Conservation (phyloP, 2,888 invertebrate species). For the Lepeophtheirus nordmannii region DNA sequence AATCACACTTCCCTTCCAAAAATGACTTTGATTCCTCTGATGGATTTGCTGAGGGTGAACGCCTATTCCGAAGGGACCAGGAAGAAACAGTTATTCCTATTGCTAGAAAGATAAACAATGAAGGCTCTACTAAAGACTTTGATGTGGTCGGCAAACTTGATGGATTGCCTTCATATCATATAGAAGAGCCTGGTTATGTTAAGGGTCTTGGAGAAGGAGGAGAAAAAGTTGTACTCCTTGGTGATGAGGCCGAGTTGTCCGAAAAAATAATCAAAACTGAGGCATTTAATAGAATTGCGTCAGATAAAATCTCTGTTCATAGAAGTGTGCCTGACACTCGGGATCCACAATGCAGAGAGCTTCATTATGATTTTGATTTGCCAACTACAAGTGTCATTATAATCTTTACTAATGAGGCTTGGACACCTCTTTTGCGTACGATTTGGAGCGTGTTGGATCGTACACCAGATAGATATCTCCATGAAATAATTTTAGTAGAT, state of each 20-base stretch:
- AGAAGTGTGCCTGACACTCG: constrained; percentile 54
- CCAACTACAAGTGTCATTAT: constrained; percentile 59
- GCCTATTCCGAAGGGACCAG: not conserved
- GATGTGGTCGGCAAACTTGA: not conserved
- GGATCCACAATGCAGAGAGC: constrained; percentile 40
- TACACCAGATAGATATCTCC: constrained; percentile 41
- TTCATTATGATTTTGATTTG: constrained; percentile 49
- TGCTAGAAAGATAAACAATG: not conserved
- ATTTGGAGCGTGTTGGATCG: constrained; percentile 74
- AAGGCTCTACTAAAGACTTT: not conserved
- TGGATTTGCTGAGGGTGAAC: not conserved
- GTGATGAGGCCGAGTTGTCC: constrained; percentile 44
- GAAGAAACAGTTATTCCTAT: not conserved
- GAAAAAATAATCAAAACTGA: constrained; percentile 60
- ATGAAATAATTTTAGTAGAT: constrained; percentile 42
- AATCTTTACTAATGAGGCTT: constrained; percentile 80
- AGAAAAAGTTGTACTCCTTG: constrained; percentile 48
- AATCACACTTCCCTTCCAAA: not conserved
- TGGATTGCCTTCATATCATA: not conserved
- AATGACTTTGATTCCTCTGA: not conserved
- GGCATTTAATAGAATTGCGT: constrained; percentile 72
- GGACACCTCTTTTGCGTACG: constrained; percentile 63
- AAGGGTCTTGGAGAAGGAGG: constrained; percentile 57
- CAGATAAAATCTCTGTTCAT: constrained; percentile 71
- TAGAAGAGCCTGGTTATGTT: constrained; percentile 31